These are phyloP conservation scores for Mellilla xanthometata DNA, from an alignment of 2,888 invertebrate genomes.

Conservation along the genomic window DNA sequence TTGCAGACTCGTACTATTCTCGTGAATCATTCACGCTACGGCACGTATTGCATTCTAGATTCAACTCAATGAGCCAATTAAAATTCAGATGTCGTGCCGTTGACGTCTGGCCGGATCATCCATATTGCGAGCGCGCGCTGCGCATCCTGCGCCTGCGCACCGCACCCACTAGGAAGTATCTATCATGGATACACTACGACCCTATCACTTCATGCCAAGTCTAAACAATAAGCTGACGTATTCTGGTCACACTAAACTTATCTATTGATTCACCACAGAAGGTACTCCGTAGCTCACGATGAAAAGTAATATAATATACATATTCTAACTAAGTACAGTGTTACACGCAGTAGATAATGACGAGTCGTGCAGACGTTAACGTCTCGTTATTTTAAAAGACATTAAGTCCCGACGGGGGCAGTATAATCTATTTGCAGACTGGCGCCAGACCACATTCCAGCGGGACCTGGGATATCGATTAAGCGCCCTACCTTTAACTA, in stretches of 20 bases:
- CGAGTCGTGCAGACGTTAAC: constrained; percentile 31
- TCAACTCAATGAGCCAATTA: constrained; percentile 72
- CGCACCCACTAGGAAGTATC: constrained; percentile 57
- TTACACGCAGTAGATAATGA: constrained; percentile 15
- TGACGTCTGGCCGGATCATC: constrained; percentile 68
- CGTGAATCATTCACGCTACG: constrained; percentile 59
- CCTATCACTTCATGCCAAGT: constrained; percentile 5
- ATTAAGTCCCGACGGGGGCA: constrained; percentile 44
- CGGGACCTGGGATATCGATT: constrained; percentile 67
- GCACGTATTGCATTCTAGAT: constrained; percentile 65
- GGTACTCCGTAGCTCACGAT: no score
- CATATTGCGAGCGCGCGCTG: constrained; percentile 65
- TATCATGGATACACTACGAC: constrained; percentile 39
- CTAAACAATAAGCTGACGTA: neutral
- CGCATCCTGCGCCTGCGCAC: constrained; percentile 57
- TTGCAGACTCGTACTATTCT: constrained; percentile 37
- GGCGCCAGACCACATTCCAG: constrained; percentile 77
- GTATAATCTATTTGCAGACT: constrained; percentile 63
- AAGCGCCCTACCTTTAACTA: constrained; percentile 63
- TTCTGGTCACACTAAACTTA: no score
- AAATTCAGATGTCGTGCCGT: constrained; percentile 67
- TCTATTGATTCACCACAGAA: no score
- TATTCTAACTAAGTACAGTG: neutral
- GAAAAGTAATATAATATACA: no score
- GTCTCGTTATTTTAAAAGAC: constrained; percentile 47